phyloP scores from a whole-genome alignment of 2,113 vertebrate genomes.

The Bujurquina vittata region DNA sequence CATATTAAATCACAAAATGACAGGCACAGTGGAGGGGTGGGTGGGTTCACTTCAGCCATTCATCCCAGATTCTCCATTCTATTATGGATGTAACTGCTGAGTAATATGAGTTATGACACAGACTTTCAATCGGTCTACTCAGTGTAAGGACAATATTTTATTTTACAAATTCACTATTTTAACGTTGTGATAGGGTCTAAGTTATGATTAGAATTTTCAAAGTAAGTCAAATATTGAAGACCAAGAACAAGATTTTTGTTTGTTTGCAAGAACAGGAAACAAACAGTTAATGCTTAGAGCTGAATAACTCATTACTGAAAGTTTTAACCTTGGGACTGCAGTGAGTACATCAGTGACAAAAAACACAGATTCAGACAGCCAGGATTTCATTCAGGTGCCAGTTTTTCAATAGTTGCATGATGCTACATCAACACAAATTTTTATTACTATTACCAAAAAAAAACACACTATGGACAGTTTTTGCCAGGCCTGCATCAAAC shows the following conservation, averaged over 20 bases:
- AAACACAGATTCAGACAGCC: too few relatives aligned
- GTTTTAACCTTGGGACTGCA: too few relatives aligned
- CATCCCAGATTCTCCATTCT: neutral
- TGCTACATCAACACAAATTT: too few relatives aligned
- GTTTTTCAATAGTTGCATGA: too few relatives aligned
- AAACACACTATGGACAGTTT: neutral
- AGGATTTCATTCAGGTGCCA: too few relatives aligned
- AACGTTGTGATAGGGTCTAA: neutral
- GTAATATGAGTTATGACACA: neutral
- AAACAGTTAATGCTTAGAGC: too few relatives aligned
- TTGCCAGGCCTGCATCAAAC: neutral
- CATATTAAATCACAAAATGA: constrained; percentile 52
- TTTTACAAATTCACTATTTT: neutral
- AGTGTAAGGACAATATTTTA: neutral
- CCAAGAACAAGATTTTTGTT: neutral
- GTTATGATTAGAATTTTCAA: neutral
- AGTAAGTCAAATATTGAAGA: neutral
- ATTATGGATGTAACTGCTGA: constrained; percentile 5
- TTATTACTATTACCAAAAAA: neutral
- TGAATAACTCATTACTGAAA: too few relatives aligned
- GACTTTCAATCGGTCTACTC: neutral
- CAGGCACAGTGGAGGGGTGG: neutral
- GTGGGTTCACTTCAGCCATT: constrained; percentile 17
- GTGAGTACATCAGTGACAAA: too few relatives aligned
- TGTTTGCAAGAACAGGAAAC: too few relatives aligned